Evolutionary conservation across 2,888 invertebrate genomes (phyloP), one percentile per base, ranked within the genome.

Genomic region (Caenorhabditis plicata): DNA sequence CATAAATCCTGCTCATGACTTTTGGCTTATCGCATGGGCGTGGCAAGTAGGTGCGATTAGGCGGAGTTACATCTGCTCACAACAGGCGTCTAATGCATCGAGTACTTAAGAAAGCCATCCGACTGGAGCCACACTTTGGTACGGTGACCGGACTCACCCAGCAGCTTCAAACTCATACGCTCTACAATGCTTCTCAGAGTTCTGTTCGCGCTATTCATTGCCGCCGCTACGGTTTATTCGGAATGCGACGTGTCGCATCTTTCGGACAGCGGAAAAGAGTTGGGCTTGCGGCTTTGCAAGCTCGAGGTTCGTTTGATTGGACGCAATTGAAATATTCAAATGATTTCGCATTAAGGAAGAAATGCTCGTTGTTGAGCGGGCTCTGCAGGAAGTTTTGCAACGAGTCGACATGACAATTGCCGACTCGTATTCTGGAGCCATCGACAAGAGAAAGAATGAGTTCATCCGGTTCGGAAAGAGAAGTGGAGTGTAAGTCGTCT

Each of bases 381-480:
- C 69, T 20, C 32, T 72, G 41, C 72, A 72, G 51, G 72, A 72
- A 49, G 52, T 72, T 17, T 57, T 72, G 27, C 66, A 68, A 41
- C 45, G 67, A 29, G 43, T 56, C 15, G 67, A 61, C 40, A 39
- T 54, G 32, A 55, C 52, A 9, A 2, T 57, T 17, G 38, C 39
- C 35, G 61, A 57, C 9, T 38, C 42, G 20, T 42, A 50, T 22
- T 45, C 32, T 27, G 27, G 42, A 25, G 45, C 45, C 33, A 47
- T 54, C 31, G 60, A 60, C 32, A 71, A 71, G 40, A 43, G 68
- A n/a, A 71, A 71, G 43, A 71, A 71, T 41, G 68, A 71, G 51
- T 68, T 71, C 55, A 65, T 67, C 44, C 61, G 70, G n/a, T 68
- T 74, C 50, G 74, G 71, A 43, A 74, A 74, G 52, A 64, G 73